These are phyloP conservation scores for Chascanopsetta lugubris DNA, from an alignment of 2,113 vertebrate genomes.

Conservation along the genomic window DNA sequence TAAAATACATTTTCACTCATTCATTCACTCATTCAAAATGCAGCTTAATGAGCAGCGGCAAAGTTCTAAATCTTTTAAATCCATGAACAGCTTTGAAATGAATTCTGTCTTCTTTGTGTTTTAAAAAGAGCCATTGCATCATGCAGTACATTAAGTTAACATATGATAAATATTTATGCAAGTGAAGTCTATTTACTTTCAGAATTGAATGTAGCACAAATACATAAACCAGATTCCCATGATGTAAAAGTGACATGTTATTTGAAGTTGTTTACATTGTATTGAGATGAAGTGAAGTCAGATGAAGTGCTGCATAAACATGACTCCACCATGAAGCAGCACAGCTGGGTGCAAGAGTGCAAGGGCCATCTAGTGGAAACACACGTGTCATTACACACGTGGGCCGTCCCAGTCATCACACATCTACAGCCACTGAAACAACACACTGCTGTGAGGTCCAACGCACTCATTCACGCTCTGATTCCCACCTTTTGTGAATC, in stretches of 20 bases:
- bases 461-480: slow-evolving; percentile 7
- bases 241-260: slow-evolving; percentile 4
- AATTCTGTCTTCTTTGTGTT: too few relatives aligned
- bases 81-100: not conserved
- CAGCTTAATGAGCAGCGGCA: not conserved
- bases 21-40: not conserved
- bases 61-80: not conserved
- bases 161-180: too few relatives aligned
- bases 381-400: slow-evolving; percentile 62
- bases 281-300: slow-evolving; percentile 20
- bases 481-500: slow-evolving; percentile 1
- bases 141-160: too few relatives aligned
- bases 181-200: not conserved
- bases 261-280: not conserved
- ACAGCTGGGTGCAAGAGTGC: slow-evolving; percentile 69
- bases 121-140: too few relatives aligned
- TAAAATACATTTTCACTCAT: too few relatives aligned
- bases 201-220: not conserved
- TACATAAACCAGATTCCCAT: not conserved
- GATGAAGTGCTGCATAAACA: slow-evolving; percentile 49
- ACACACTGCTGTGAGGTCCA: slow-evolving; percentile 1
- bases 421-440: slow-evolving; percentile 13
- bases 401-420: slow-evolving; percentile 27
- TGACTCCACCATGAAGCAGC: slow-evolving; percentile 36
- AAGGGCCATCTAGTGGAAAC: slow-evolving; percentile 81